Conservation (phyloP, 2,113 vertebrate genomes). For the Anguilla japonica region DNA sequence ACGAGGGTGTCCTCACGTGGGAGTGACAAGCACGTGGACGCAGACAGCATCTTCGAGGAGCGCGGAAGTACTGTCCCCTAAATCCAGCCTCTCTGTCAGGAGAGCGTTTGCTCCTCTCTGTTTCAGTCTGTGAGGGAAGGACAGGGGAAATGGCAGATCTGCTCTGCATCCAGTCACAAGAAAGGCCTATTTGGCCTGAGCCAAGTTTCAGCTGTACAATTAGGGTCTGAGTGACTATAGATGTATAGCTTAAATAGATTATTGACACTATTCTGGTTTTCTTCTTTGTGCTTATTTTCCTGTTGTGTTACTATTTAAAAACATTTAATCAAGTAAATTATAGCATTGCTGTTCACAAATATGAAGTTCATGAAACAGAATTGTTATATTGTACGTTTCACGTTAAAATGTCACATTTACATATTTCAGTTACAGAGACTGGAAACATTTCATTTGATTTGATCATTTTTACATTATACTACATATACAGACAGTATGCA, state of each 20-base stretch:
- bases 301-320: not conserved
- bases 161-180: not conserved
- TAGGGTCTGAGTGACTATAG: not conserved
- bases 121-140: not conserved
- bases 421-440: not conserved
- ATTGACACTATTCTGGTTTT: not conserved
- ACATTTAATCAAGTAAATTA: too few species aligned
- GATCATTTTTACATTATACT: not conserved
- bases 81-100: not conserved
- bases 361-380: too few species aligned
- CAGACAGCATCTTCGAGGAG: not conserved
- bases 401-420: not conserved
- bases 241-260: not conserved
- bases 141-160: not conserved
- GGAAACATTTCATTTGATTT: not conserved
- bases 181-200: not conserved
- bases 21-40: not conserved
- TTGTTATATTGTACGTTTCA: not conserved
- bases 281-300: not conserved
- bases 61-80: not conserved
- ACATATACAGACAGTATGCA: not conserved
- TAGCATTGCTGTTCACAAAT: too few species aligned
- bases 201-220: not conserved
- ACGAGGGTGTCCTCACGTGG: not conserved
- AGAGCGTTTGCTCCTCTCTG: not conserved